Evolutionary conservation across 2,797 vertebrate genomes (phyloP).

Genomic region (Chaenodraco wilsoni): DNA sequence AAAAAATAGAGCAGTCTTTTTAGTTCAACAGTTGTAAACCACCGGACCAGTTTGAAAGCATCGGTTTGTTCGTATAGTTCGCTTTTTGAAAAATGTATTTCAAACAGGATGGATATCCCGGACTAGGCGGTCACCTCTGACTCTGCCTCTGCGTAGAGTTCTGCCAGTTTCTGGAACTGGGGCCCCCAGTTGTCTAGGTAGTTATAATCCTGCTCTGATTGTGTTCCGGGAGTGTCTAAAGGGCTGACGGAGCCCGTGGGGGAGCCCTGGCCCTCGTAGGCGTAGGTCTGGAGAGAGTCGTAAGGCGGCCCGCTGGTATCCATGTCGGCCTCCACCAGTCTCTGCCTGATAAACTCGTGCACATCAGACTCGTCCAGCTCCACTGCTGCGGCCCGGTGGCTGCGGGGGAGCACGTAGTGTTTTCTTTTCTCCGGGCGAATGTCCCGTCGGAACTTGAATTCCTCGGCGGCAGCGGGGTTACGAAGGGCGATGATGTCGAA

Average conservation of each 20-base stretch:
- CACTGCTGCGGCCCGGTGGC: slow-evolving; percentile 80
- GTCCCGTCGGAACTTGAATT: slow-evolving; percentile 92
- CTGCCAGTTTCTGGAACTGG: slow-evolving; percentile 93
- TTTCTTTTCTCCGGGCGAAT: slow-evolving; percentile 86
- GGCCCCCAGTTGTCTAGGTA: slow-evolving; percentile 96
- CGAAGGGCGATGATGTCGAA: slow-evolving; percentile 96
- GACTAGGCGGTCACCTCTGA: slow-evolving; percentile 91
- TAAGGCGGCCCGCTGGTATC: slow-evolving; percentile 94
- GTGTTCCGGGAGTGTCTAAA: slow-evolving; percentile 89
- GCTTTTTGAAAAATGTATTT: slow-evolving; percentile 62
- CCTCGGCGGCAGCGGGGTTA: slow-evolving; percentile 94
- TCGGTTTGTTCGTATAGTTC: slow-evolving; percentile 67
- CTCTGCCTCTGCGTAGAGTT: slow-evolving; percentile 93
- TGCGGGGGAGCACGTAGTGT: slow-evolving; percentile 70
- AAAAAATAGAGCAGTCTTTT: slow-evolving; percentile 83
- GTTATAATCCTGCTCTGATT: slow-evolving; percentile 94
- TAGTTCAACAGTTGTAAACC: slow-evolving; percentile 85
- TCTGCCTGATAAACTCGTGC: slow-evolving; percentile 92
- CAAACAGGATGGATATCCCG: slow-evolving; percentile 58
- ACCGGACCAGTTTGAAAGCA: slow-evolving; percentile 81
- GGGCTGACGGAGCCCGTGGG: slow-evolving; percentile 94
- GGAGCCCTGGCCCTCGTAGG: slow-evolving; percentile 95
- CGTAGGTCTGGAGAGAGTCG: slow-evolving; percentile 97
- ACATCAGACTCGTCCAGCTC: slow-evolving; percentile 88
- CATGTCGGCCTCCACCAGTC: slow-evolving; percentile 91